These are phyloP conservation scores for Pygmarrhopalites habei DNA, from an alignment of 1,140 invertebrate genomes.

Conservation along the genomic window DNA sequence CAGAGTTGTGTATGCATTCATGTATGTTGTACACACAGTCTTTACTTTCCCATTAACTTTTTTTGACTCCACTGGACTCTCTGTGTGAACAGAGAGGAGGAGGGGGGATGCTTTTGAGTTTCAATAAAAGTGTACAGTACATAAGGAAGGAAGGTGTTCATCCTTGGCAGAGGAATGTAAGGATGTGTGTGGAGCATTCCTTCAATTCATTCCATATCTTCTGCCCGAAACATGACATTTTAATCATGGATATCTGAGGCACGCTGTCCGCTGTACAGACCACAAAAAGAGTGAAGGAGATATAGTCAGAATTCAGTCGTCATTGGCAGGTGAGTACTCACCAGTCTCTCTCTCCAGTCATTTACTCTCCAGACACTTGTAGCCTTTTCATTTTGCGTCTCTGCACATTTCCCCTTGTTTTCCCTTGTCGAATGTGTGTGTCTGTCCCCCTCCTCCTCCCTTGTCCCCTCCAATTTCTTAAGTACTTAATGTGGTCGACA, in stretches of 20 bases:
- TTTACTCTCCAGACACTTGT: too few relatives aligned
- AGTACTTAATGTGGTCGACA: neutral
- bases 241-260: neutral
- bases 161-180: neutral
- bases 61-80: neutral
- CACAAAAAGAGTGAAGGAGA: too few relatives aligned
- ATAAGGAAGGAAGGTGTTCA: neutral
- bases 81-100: neutral
- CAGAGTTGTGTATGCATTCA: too few relatives aligned
- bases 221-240: neutral
- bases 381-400: neutral
- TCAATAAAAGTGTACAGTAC: neutral
- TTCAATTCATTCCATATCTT: constrained; percentile 6
- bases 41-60: too few relatives aligned
- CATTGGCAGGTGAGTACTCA: neutral
- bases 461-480: neutral
- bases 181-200: neutral
- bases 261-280: neutral
- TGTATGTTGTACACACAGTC: too few relatives aligned
- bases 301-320: too few relatives aligned
- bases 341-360: neutral
- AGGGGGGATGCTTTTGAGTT: neutral
- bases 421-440: neutral
- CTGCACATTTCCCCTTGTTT: neutral
- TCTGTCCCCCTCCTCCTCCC: neutral